Evolutionary conservation across 2,888 invertebrate genomes (phyloP).

Genomic region (Patella depressa): DNA sequence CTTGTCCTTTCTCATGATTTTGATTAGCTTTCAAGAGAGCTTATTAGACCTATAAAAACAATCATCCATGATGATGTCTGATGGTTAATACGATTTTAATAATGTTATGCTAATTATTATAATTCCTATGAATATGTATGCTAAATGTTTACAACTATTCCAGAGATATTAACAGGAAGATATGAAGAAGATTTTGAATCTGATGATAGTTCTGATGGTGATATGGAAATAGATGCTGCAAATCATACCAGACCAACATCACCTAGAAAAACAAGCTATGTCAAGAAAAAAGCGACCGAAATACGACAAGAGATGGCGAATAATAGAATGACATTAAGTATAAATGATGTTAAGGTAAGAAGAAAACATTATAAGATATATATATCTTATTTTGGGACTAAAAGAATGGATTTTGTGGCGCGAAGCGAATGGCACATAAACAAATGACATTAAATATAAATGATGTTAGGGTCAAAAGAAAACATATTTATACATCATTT

Average conservation of each 20-base stretch:
- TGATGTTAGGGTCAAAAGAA: slow-evolving; percentile 56
- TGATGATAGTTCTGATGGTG: slow-evolving; percentile 39
- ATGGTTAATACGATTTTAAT: too few species aligned
- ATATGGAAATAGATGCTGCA: slow-evolving; percentile 42
- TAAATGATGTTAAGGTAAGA: slow-evolving; percentile 61
- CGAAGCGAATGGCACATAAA: slow-evolving; percentile 28
- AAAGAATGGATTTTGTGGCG: too few species aligned
- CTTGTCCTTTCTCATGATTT: too few species aligned
- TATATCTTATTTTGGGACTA: too few species aligned
- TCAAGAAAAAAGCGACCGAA: slow-evolving; percentile 38
- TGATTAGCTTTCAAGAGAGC: too few species aligned
- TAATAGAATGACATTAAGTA: slow-evolving; percentile 57
- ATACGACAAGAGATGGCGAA: slow-evolving; percentile 34
- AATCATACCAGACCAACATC: background rate
- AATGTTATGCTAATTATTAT: too few species aligned
- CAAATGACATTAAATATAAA: slow-evolving; percentile 59
- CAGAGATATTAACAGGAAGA: slow-evolving; percentile 62
- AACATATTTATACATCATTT: too few species aligned
- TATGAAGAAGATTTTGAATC: slow-evolving; percentile 70
- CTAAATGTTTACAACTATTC: slow-evolving; percentile 15
- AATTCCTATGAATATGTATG: too few species aligned
- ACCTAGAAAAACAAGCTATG: slow-evolving; percentile 35
- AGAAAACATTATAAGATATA: background rate
- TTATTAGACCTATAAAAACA: too few species aligned
- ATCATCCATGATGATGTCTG: too few species aligned